Evolutionary conservation across 2,797 vertebrate genomes (phyloP).

Genomic region (Spheniscus humboldti): DNA sequence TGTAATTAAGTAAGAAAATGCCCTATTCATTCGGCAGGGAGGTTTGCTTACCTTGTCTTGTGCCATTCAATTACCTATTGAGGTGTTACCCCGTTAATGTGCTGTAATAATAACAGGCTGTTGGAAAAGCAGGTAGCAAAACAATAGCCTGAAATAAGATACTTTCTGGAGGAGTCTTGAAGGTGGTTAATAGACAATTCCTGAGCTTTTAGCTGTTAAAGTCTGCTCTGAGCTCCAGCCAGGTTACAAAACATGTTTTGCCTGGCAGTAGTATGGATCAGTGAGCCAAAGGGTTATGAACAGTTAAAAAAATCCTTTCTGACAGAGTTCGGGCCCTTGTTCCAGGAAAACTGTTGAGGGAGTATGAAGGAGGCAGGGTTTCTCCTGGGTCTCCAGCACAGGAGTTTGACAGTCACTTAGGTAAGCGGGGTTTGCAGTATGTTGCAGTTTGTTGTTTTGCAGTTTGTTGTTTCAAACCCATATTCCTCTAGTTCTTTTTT

Average conservation of each 20-base stretch:
- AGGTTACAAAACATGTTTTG: conserved; percentile 30
- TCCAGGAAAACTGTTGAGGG: background rate
- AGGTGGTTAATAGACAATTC: background rate
- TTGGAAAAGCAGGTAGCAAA: background rate
- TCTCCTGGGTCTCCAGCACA: background rate
- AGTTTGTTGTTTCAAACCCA: background rate
- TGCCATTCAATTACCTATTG: background rate
- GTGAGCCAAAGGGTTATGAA: background rate
- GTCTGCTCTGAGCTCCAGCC: background rate
- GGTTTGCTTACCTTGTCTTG: background rate
- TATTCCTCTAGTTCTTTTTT: background rate
- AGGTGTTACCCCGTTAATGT: background rate
- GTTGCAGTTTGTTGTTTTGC: background rate
- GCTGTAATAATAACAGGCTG: background rate
- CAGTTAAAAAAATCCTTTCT: background rate
- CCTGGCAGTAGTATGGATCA: background rate
- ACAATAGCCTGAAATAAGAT: conserved; percentile 18
- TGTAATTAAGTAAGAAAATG: background rate
- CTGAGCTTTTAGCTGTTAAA: background rate
- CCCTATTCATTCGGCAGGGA: background rate
- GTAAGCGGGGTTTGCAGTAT: background rate
- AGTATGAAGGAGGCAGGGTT: background rate
- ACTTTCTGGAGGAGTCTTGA: background rate
- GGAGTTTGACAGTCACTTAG: background rate
- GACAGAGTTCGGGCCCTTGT: background rate